These are phyloP conservation scores for Pentalonia nigronervosa DNA, from an alignment of 1,140 invertebrate species.

Conservation along the genomic window DNA sequence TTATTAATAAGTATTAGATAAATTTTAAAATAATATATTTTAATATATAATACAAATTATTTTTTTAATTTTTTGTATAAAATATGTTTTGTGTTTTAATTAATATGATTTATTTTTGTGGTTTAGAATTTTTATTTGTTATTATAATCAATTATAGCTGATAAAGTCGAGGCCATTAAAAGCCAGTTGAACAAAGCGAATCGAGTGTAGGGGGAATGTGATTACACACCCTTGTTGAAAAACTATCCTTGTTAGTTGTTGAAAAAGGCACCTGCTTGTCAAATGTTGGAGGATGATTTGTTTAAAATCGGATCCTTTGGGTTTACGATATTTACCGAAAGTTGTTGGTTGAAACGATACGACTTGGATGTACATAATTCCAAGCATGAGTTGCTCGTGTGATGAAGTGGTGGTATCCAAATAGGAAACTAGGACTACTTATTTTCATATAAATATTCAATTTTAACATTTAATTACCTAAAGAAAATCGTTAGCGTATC, in stretches of 20 bases:
- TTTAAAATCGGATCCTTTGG: not conserved
- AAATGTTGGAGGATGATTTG: not conserved
- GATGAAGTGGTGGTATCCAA: not conserved
- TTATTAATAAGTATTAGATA: not conserved
- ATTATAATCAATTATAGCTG: constrained; percentile 37
- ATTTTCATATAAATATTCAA: not conserved
- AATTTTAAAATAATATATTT: not conserved
- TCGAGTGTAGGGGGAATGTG: not conserved
- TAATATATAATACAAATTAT: not conserved
- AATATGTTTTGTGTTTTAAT: not conserved
- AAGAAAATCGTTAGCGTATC: not conserved
- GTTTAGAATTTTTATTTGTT: constrained; percentile 32
- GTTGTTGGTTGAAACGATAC: not conserved
- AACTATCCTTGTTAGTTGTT: not conserved
- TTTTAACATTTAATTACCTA: not conserved
- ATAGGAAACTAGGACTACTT: not conserved
- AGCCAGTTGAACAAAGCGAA: constrained; percentile 17
- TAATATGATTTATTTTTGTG: constrained; percentile 20
- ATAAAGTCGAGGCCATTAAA: constrained; percentile 28
- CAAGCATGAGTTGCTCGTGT: not conserved
- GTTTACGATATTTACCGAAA: not conserved
- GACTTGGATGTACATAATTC: not conserved
- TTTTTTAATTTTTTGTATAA: not conserved
- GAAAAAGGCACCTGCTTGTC: constrained; percentile 45
- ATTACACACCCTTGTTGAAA: constrained; percentile 30